Evolutionary conservation across 2,113 vertebrate genomes (phyloP), one percentile per base, ranked within the genome.

Genomic region (Microcebus murinus): DNA sequence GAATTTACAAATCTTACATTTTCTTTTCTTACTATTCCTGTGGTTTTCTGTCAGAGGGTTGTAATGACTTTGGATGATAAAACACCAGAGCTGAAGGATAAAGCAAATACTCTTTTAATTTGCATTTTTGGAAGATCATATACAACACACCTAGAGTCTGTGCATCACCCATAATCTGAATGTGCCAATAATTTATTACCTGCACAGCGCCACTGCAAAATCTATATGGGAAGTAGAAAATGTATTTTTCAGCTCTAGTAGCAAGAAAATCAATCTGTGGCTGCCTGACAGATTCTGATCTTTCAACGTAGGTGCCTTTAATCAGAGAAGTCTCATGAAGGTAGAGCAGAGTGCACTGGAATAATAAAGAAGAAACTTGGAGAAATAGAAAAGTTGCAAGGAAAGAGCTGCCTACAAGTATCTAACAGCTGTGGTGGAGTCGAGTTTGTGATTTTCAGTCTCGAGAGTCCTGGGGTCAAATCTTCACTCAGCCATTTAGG

Each of bases 131-230:
- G 82, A 82, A 92, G 71, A 96, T 82, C 59, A 85, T 25, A 86
- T 34, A 87, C 25, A 80, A 52, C 29, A 90, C 50, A 94, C 50
- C 39, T 14, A 73, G 82, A 83, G 36, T 93, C 50, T 39, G n/a
- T 23, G 31, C 23, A 8, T 76, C 94, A 76, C 11, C 59, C 80
- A 93, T 76, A 90, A 21, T 45, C 39, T 25, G 21, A 90, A 86
- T 76, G 61, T 57, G 79, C 80, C 92, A 45, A 34, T 91, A 95
- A 97, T 96, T 97, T 97, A 97, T 95, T 95, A 84, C 87, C 85
- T 80, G 1, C 21, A 86, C 70, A 52, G 67, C 10, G 92, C n/a
- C 50, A 6, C 52, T 79, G 42, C 9, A 95, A 89, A 91, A 93
- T 86, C 89, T 92, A 63, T 77, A 25, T 15, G n/a, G 91, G 90